Base-by-base conservation (phyloP, 2,797 vertebrate genomes). In the Podarcis siculus region DNA sequence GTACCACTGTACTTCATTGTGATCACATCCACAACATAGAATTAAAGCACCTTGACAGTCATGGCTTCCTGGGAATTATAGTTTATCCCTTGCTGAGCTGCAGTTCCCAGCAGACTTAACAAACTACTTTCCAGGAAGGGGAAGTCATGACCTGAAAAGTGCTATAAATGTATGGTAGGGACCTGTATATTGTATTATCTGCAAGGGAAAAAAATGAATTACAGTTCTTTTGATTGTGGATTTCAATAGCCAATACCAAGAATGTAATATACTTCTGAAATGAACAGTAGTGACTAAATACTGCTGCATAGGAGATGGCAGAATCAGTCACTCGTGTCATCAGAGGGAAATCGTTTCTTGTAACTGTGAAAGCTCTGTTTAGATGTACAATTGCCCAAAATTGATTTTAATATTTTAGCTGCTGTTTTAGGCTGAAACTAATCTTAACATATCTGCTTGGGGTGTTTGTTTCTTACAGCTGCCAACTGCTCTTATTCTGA, bases 381-480 rank as follows among this genome's bases (percentile, higher is more conserved):
- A 83, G 80, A 64, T 81, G 21, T 23, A 64, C 61, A 64, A 23
- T 64, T 64, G 79, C 25, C 75, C 85, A 19, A 21, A 55, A 0
- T 2, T 85, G 69, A 55, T 0, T 4, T 79, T 87, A 76, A 89
- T 86, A 32, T 71, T 82, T 37, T n/a, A 82, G 19, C 32, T 0
- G 0, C 25, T 87, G 9, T 32, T 88, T 89, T 87, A 37, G 87
- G 66, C 23, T 86, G 39, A 23, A 76, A 45, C 37, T 88, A 39
- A 72, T 83, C 58, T 83, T 77, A 55, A 88, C 49, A 15, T 39
- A 12, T 39, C 75, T 3, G 37, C 49, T 37, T 86, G 37, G 45
- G 10, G 6, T 9, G 3, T 6, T 5, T 2, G 23, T 10, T 84
- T 58, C 87, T 72, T 75, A 37, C 86, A 86, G 72, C 9, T 32